A percentile compares a stretch with the other conserved stretches of the same genome.
Conservation (phyloP, 2,113 vertebrate genomes). For the Oreamnos americanus region DNA sequence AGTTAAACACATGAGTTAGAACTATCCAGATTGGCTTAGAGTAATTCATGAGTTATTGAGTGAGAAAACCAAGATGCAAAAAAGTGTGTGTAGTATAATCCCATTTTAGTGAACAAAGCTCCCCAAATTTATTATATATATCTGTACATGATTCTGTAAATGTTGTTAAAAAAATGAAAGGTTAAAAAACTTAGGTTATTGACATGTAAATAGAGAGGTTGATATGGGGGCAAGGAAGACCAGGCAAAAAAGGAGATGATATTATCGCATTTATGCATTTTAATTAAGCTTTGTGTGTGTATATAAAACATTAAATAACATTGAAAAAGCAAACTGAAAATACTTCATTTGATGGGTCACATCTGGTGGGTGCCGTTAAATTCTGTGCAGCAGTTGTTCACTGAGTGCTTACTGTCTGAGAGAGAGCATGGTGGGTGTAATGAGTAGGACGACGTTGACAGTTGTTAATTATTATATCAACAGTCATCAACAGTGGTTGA, state of each 20-base stretch:
- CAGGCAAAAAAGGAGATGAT: neutral
- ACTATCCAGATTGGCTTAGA: neutral
- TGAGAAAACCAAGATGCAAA: neutral
- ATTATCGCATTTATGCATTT: neutral
- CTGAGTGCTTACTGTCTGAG: neutral
- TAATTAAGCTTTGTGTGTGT: neutral
- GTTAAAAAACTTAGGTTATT: neutral
- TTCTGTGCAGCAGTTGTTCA: neutral
- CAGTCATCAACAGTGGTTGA: neutral
- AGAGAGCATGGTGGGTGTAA: neutral
- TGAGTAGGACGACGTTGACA: neutral
- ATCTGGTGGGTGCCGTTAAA: neutral
- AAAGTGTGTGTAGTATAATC: neutral
- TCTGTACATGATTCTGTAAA: neutral
- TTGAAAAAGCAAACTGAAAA: neutral
- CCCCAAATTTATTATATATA: neutral
- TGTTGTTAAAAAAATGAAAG: neutral
- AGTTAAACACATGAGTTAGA: neutral
- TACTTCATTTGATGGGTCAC: neutral
- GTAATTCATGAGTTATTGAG: neutral
- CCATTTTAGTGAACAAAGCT: neutral
- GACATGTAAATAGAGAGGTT: neutral
- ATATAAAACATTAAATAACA: neutral
- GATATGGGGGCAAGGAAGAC: neutral
- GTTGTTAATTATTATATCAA: neutral